Conservation (phyloP, 2,888 invertebrate genomes). For the Oscheius sp. region DNA sequence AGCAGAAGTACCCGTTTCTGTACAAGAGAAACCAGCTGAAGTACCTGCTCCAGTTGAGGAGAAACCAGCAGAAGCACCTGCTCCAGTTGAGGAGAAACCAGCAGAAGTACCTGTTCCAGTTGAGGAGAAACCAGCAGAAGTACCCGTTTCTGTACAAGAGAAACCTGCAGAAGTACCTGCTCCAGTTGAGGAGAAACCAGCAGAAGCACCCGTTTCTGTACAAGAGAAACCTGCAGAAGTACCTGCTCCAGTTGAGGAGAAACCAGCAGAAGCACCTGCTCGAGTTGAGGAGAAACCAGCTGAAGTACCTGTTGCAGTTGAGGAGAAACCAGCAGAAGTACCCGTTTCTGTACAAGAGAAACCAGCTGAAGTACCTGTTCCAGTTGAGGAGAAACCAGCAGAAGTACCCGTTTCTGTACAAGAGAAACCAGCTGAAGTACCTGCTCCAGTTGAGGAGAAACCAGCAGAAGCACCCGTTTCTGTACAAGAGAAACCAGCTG, state of each 20-base stretch:
- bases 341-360: slow-evolving; percentile 24
- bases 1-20: slow-evolving; percentile 6
- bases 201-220: neutral
- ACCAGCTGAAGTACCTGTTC: neutral
- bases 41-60: neutral
- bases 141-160: slow-evolving; percentile 3
- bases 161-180: neutral
- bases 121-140: slow-evolving; percentile 12
- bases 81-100: slow-evolving; percentile 12
- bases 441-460: slow-evolving; percentile 20
- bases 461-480: slow-evolving; percentile 4
- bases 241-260: slow-evolving; percentile 5
- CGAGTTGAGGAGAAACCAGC: neutral
- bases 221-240: neutral
- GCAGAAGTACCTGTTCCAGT: slow-evolving; percentile 3
- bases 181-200: slow-evolving; percentile 10
- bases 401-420: slow-evolving; percentile 20
- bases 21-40: slow-evolving; percentile 11
- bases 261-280: neutral
- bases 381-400: neutral
- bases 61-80: neutral
- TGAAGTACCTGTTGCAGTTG: slow-evolving; percentile 9
- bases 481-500: slow-evolving; percentile 26
- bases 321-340: slow-evolving; percentile 15
- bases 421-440: slow-evolving; percentile 1